Conservation (phyloP, 2,888 invertebrate species). For the Magallana nippona region DNA sequence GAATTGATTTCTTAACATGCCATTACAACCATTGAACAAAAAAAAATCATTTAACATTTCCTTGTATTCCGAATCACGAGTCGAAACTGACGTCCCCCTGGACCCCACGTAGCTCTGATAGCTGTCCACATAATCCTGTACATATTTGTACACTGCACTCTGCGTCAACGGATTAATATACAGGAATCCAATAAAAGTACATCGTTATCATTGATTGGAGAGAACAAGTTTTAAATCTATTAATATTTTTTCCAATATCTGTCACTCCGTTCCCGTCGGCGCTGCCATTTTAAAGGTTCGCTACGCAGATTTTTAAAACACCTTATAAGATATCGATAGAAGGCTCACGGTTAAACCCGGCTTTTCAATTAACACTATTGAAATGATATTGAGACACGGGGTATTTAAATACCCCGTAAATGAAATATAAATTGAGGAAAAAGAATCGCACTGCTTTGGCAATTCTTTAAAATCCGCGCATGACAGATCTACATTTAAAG, state of each 20-base stretch:
- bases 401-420: slow-evolving; percentile 31
- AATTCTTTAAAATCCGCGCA: slow-evolving; percentile 38
- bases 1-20: no score
- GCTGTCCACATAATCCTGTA: background rate
- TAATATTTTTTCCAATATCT: background rate
- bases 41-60: no score
- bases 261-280: background rate
- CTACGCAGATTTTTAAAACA: background rate
- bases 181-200: background rate
- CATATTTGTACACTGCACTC: background rate
- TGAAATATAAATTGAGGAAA: slow-evolving; percentile 33
- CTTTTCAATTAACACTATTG: slow-evolving; percentile 20
- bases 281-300: slow-evolving; percentile 10
- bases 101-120: no score
- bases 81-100: no score
- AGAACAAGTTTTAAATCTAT: background rate
- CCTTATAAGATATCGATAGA: slow-evolving; percentile 2
- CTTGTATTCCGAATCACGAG: no score
- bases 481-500: slow-evolving; percentile 27
- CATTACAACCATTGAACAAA: no score
- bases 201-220: background rate
- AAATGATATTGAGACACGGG: background rate
- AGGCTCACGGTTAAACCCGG: slow-evolving; percentile 3
- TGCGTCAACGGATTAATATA: background rate
- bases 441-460: slow-evolving; percentile 29